These are phyloP conservation scores for Tetranychus urticae DNA, from an alignment of 1,140 invertebrate species.

Conservation along the genomic window DNA sequence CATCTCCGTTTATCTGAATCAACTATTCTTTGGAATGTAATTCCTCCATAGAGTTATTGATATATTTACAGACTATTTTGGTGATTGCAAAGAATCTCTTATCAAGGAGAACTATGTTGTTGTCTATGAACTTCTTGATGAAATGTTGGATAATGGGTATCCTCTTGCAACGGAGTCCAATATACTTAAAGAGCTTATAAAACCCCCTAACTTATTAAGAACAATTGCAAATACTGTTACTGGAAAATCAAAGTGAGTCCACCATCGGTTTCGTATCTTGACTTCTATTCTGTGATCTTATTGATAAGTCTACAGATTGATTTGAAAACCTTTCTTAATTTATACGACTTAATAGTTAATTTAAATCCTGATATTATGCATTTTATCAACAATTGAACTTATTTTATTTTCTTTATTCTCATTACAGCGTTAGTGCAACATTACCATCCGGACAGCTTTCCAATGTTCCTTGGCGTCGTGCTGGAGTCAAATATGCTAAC, in stretches of 20 bases:
- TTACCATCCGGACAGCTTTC: slow-evolving; percentile 87
- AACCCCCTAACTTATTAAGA: slow-evolving; percentile 88
- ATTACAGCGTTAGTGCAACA: slow-evolving; percentile 58
- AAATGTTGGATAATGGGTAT: slow-evolving; percentile 99
- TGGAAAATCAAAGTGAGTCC: slow-evolving; percentile 72
- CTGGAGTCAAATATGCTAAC: slow-evolving; percentile 96
- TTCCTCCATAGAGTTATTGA: slow-evolving; percentile 91
- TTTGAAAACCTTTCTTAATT: neutral
- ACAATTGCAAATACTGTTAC: slow-evolving; percentile 95
- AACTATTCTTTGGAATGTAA: slow-evolving; percentile 88
- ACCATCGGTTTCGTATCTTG: too few species aligned
- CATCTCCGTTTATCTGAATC: slow-evolving; percentile 77
- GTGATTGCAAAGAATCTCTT: slow-evolving; percentile 76
- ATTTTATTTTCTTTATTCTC: too few species aligned
- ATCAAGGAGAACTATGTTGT: slow-evolving; percentile 99
- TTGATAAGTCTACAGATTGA: neutral
- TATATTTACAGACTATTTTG: slow-evolving; percentile 90
- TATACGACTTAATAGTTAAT: too few species aligned
- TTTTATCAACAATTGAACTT: too few species aligned
- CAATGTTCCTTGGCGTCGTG: slow-evolving; percentile 90
- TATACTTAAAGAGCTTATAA: slow-evolving; percentile 93
- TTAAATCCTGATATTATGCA: neutral
- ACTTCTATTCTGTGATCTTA: too few species aligned
- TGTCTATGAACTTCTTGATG: slow-evolving; percentile 93
- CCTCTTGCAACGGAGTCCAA: slow-evolving; percentile 95